A percentile compares a stretch with the other conserved stretches of the same genome.
phyloP scores from a whole-genome alignment of 2,113 vertebrate species.

The Tychaedon coryphoeus region DNA sequence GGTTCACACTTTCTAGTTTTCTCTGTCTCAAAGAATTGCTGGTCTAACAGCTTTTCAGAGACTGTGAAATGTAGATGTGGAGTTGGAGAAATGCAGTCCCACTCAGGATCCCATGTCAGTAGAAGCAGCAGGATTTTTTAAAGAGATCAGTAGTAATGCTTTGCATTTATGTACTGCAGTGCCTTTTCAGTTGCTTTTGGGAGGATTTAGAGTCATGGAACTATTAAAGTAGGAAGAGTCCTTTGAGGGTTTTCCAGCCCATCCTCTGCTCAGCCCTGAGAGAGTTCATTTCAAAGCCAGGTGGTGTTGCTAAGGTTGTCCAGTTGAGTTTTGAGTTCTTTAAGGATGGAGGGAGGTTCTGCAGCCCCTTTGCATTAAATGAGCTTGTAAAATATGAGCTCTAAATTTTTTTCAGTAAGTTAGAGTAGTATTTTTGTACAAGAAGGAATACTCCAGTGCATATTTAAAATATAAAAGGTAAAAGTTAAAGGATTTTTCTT shows the following conservation, averaged over 20 bases:
- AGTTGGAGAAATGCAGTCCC: neutral
- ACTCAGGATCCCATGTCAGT: accelerated
- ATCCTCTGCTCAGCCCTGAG: accelerated
- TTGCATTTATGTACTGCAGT: neutral
- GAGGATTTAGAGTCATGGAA: neutral
- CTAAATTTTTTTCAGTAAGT: neutral
- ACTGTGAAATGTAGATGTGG: neutral
- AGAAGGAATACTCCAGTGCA: neutral
- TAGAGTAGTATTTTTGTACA: neutral
- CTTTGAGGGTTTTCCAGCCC: neutral
- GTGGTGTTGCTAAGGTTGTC: neutral
- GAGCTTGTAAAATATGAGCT: neutral
- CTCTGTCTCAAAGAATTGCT: neutral
- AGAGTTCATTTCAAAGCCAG: neutral
- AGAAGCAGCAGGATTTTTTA: neutral
- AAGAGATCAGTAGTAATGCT: neutral
- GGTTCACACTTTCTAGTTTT: neutral
- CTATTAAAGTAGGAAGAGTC: neutral
- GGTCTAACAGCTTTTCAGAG: neutral
- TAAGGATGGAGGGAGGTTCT: neutral
- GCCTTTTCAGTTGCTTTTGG: neutral
- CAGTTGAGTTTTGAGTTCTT: neutral
- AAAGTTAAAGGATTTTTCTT: neutral
- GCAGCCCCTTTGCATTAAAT: neutral
- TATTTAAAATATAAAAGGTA: neutral